Percentiles rank a stretch among this genome's conserved stretches.
These are phyloP conservation scores for Paramuricea clavata DNA, from an alignment of 92 coral and sea anemone species.

Conservation along the genomic window DNA sequence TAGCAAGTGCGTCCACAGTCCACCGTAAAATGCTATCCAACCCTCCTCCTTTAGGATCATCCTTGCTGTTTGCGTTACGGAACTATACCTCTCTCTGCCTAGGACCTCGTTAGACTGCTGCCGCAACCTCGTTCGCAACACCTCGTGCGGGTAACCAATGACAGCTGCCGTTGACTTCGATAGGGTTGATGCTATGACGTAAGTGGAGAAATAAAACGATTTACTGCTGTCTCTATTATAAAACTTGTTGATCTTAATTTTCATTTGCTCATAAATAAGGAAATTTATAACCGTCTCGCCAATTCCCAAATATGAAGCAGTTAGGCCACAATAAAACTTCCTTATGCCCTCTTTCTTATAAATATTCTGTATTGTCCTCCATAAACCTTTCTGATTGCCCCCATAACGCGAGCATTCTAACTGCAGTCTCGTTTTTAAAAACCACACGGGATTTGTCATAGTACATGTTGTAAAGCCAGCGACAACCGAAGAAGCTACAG, in stretches of 20 bases:
- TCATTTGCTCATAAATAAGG: slow-evolving; percentile 51
- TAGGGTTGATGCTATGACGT: slow-evolving; percentile 22
- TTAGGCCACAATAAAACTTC: slow-evolving; percentile 55
- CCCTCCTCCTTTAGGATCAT: slow-evolving; percentile 59
- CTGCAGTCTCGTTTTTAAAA: slow-evolving; percentile 64
- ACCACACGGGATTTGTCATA: slow-evolving; percentile 66
- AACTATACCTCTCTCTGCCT: slow-evolving; percentile 53
- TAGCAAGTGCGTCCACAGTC: slow-evolving; percentile 54
- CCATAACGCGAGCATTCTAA: slow-evolving; percentile 35
- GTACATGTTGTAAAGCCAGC: slow-evolving; percentile 60
- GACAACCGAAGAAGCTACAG: slow-evolving; percentile 41
- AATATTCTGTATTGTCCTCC: slow-evolving; percentile 15
- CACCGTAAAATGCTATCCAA: slow-evolving; percentile 64
- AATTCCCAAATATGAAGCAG: slow-evolving; percentile 63
- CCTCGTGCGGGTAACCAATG: slow-evolving; percentile 65
- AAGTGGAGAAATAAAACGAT: slow-evolving; percentile 26
- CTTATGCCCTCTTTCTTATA: slow-evolving; percentile 50
- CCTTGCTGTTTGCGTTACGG: slow-evolving; percentile 42
- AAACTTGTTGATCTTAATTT: slow-evolving; percentile 31
- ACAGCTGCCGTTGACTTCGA: slow-evolving; percentile 46
- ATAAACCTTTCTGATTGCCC: slow-evolving; percentile 21
- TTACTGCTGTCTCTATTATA: slow-evolving; percentile 13
- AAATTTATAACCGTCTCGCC: slow-evolving; percentile 54
- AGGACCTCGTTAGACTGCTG: slow-evolving; percentile 59
- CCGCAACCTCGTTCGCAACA: slow-evolving; percentile 57